These are phyloP conservation scores for Rhodeus uyekii DNA, from an alignment of 2,797 vertebrate species.

Conservation along the genomic window DNA sequence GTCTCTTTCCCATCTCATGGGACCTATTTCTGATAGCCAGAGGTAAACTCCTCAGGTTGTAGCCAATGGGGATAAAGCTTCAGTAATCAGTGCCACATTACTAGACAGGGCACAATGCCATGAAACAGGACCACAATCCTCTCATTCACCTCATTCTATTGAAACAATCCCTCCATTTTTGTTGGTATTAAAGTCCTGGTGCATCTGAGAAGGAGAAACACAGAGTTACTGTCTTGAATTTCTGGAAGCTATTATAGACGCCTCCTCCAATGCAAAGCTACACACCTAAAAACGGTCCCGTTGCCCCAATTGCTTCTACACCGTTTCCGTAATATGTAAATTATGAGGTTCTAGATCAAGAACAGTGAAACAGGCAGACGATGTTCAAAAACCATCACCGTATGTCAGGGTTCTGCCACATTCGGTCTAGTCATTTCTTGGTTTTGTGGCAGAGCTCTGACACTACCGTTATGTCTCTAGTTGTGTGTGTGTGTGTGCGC, in stretches of 20 bases:
- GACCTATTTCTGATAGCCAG: constrained; percentile 16
- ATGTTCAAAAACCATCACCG: not conserved
- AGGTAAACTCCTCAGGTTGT: not conserved
- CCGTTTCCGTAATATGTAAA: not conserved
- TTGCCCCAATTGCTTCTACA: constrained; percentile 18
- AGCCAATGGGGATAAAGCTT: constrained; percentile 26
- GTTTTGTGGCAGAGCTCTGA: no score
- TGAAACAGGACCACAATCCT: constrained; percentile 12
- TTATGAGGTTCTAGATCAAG: constrained; percentile 1
- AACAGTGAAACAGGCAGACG: not conserved
- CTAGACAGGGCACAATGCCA: constrained; percentile 6
- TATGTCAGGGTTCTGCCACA: no score
- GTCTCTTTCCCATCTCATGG: constrained; percentile 16
- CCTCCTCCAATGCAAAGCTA: constrained; percentile 37
- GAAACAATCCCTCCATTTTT: constrained; percentile 10
- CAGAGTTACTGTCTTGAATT: constrained; percentile 47
- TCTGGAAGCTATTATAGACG: constrained; percentile 57
- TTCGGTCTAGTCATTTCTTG: no score
- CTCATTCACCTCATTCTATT: constrained; percentile 1
- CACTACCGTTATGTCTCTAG: no score
- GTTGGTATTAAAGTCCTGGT: constrained; percentile 31
- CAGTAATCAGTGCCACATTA: constrained; percentile 40
- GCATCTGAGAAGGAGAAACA: constrained; percentile 25
- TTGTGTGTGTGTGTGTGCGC: no score
- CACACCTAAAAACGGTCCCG: constrained; percentile 33